Evolutionary conservation across 2,888 invertebrate genomes (phyloP).

Genomic region (Machimus atricapillus): DNA sequence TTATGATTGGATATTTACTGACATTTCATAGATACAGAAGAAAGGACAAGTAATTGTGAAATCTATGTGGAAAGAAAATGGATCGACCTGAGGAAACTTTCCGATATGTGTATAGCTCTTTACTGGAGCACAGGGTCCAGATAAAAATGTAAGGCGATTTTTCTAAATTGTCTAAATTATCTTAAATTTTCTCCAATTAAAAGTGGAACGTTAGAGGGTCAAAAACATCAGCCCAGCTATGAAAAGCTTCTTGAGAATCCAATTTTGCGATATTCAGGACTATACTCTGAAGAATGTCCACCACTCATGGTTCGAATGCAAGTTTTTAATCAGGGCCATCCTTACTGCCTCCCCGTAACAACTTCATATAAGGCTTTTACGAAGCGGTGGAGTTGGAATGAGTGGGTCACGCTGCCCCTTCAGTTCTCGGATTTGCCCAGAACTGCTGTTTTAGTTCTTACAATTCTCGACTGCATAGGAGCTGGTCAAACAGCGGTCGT

Average conservation of each 20-base stretch:
- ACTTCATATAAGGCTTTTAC: constrained; percentile 93
- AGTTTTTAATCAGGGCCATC: constrained; percentile 80
- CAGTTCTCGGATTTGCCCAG: constrained; percentile 91
- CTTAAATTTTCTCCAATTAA: constrained; percentile 36
- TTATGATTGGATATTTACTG: no score
- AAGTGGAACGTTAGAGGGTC: constrained; percentile 94
- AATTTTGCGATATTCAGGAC: constrained; percentile 87
- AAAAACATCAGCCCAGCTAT: constrained; percentile 84
- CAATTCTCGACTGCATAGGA: constrained; percentile 90
- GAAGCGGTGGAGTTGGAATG: constrained; percentile 97
- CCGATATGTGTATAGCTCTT: constrained; percentile 89
- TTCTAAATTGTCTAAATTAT: not conserved
- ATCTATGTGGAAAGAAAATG: constrained; percentile 63
- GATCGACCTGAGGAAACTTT: constrained; percentile 81
- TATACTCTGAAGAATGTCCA: constrained; percentile 83
- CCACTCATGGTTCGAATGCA: constrained; percentile 90
- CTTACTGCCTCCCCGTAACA: constrained; percentile 83
- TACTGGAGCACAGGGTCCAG: constrained; percentile 84
- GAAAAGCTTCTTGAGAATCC: constrained; percentile 87
- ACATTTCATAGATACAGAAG: no score
- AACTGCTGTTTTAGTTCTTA: constrained; percentile 84
- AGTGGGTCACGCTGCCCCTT: constrained; percentile 92
- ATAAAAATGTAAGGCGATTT: constrained; percentile 82
- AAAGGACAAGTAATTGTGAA: not conserved
- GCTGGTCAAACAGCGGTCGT: constrained; percentile 83